Percentiles rank a stretch among this genome's conserved stretches.
These are phyloP conservation scores for Gorsachius goisagi DNA, from an alignment of 2,113 vertebrate genomes.

Conservation along the genomic window DNA sequence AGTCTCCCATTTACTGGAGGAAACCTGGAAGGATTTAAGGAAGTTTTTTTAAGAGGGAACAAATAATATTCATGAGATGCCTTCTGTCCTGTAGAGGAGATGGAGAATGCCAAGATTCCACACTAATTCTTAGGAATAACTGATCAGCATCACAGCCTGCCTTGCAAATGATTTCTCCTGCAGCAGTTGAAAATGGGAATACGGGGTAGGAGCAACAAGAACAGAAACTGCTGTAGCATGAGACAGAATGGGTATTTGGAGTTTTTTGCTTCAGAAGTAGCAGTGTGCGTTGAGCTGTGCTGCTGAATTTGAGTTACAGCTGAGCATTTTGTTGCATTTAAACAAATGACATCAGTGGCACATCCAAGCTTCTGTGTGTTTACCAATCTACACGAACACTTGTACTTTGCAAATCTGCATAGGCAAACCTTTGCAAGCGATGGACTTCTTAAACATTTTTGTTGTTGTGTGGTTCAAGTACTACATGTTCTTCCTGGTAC, in stretches of 20 bases:
- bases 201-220: neutral
- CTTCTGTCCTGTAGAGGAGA: neutral
- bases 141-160: neutral
- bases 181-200: neutral
- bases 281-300: fast-evolving
- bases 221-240: neutral
- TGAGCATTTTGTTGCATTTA: neutral
- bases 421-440: neutral
- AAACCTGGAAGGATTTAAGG: neutral
- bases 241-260: neutral
- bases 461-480: neutral
- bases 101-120: neutral
- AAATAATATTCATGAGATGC: neutral
- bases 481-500: neutral
- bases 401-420: neutral
- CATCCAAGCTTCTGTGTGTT: neutral
- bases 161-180: neutral
- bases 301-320: neutral
- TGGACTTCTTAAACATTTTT: neutral
- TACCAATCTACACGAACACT: neutral
- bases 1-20: neutral
- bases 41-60: neutral
- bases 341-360: neutral
- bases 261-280: neutral
- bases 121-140: neutral